Evolutionary conservation across 2,888 invertebrate genomes (phyloP).

Genomic region (Empis stercorea): DNA sequence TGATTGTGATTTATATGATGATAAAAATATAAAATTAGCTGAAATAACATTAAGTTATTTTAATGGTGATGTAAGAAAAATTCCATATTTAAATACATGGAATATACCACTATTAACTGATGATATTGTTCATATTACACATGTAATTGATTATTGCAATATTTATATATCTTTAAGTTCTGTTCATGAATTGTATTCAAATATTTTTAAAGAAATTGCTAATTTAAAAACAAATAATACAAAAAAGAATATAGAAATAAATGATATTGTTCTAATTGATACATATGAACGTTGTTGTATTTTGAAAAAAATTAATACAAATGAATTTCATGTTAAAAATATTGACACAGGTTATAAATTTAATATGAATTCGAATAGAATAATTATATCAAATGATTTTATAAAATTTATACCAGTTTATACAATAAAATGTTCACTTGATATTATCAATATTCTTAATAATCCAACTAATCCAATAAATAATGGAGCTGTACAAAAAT

Average conservation of each 20-base stretch:
- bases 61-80: not conserved
- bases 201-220: conserved; percentile 2
- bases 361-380: conserved; percentile 1
- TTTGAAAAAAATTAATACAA: conserved; percentile 1
- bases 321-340: conserved; percentile 11
- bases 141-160: not conserved
- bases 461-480: conserved; percentile 14
- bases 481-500: conserved; percentile 15
- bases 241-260: not conserved
- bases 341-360: conserved; percentile 15
- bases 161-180: not conserved
- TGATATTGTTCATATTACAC: conserved; percentile 2
- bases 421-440: conserved; percentile 12
- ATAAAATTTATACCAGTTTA: conserved; percentile 16
- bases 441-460: conserved; percentile 13
- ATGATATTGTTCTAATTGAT: conserved; percentile 12
- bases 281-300: conserved; percentile 11
- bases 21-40: not conserved
- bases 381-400: conserved; percentile 16
- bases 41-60: not conserved
- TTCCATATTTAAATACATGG: not conserved
- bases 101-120: not conserved
- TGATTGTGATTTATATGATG: conserved; percentile 1
- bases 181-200: not conserved
- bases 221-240: not conserved